These are phyloP conservation scores for Ailurus styani DNA, from an alignment of 2,113 vertebrate genomes.

Conservation along the genomic window DNA sequence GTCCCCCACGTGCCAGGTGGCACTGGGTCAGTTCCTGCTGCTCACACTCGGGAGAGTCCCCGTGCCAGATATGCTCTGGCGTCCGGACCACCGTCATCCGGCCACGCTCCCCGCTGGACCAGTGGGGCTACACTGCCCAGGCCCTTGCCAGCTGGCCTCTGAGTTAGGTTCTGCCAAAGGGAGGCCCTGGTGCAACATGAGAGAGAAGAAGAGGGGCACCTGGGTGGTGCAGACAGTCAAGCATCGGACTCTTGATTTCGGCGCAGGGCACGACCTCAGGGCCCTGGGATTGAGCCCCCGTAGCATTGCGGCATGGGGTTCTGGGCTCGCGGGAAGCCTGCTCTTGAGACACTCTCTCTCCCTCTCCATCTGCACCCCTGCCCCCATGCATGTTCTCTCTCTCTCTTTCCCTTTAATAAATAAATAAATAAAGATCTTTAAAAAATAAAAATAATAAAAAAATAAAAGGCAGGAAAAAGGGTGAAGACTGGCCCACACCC, in stretches of 20 bases:
- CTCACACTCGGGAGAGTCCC: not conserved
- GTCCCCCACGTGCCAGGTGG: not conserved
- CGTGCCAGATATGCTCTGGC: not conserved
- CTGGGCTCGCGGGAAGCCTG: not conserved
- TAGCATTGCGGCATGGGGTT: not conserved
- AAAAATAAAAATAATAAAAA: not conserved
- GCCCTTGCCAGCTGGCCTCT: not conserved
- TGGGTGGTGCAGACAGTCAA: not conserved
- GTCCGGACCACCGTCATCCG: fast-evolving
- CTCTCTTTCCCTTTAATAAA: not conserved
- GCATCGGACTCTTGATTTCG: not conserved
- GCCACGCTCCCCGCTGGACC: not conserved
- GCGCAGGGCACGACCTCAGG: not conserved
- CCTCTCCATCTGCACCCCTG: not conserved
- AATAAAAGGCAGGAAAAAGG: not conserved
- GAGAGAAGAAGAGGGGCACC: not conserved
- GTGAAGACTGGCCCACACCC: too few species aligned
- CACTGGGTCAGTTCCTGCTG: not conserved
- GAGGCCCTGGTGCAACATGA: not conserved
- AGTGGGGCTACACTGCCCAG: not conserved
- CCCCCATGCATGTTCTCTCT: too few species aligned
- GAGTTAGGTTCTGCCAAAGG: not conserved
- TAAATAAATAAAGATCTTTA: not conserved
- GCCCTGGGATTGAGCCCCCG: not conserved
- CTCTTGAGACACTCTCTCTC: not conserved